Conservation (phyloP, 2,888 invertebrate genomes). For the Mesochorus sp. region DNA sequence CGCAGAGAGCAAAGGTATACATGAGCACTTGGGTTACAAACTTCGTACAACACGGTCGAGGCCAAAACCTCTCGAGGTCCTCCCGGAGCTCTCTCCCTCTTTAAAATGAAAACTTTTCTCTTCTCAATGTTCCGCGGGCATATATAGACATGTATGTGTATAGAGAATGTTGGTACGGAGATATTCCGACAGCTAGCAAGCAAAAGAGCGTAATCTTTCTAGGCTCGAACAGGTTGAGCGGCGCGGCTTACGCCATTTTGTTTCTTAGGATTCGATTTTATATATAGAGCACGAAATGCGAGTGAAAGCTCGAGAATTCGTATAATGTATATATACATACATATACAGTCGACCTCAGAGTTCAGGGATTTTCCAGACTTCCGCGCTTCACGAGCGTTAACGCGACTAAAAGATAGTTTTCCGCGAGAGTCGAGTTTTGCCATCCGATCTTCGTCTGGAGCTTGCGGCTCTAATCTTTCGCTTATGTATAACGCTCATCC, state of each 20-base stretch:
- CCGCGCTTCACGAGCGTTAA: slow-evolving; percentile 59
- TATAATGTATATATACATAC: neutral
- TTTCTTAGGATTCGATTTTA: neutral
- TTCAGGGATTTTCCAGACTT: slow-evolving; percentile 57
- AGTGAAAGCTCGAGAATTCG: slow-evolving; percentile 29
- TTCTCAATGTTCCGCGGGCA: neutral
- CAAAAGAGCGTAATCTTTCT: neutral
- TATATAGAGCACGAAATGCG: neutral
- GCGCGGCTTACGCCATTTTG: neutral
- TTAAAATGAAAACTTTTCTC: slow-evolving; percentile 43
- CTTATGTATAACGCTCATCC: slow-evolving; percentile 18
- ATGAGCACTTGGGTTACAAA: slow-evolving; percentile 13
- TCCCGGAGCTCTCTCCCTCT: neutral
- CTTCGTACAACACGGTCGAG: slow-evolving; percentile 4
- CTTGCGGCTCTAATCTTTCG: slow-evolving; percentile 48
- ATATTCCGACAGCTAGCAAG: neutral
- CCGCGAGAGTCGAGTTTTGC: slow-evolving; percentile 30
- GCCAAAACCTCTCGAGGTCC: slow-evolving; percentile 25
- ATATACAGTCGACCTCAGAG: neutral
- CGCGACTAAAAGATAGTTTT: slow-evolving; percentile 63
- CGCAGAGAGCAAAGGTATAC: slow-evolving; percentile 18
- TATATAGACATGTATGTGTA: neutral
- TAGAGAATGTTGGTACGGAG: neutral
- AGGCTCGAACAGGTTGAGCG: neutral
- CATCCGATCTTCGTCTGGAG: slow-evolving; percentile 37